These are phyloP conservation scores for Temnothorax longispinosus DNA, from an alignment of 1,140 invertebrate genomes.

Conservation along the genomic window DNA sequence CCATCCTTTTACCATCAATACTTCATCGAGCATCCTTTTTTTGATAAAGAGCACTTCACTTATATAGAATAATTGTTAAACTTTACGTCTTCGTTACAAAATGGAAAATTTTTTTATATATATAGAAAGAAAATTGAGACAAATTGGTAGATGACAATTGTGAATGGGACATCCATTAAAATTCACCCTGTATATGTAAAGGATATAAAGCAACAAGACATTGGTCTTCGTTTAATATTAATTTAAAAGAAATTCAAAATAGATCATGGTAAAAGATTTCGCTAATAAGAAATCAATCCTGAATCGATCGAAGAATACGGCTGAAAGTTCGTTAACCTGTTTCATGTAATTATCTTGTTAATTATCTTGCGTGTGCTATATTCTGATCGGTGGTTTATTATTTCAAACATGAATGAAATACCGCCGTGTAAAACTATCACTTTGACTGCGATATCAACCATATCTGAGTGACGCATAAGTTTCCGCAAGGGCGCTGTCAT, in stretches of 20 bases:
- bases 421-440: neutral
- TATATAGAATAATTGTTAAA: no score
- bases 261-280: neutral
- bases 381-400: neutral
- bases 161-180: no score
- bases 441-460: neutral
- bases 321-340: neutral
- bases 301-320: conserved; percentile 4
- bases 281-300: neutral
- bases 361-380: neutral
- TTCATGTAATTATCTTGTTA: neutral
- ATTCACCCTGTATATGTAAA: neutral
- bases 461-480: neutral
- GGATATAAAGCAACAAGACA: neutral
- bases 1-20: no score
- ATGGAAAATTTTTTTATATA: no score
- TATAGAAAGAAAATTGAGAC: no score
- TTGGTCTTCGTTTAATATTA: neutral
- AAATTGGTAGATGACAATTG: no score
- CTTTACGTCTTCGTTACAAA: no score
- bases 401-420: conserved; percentile 14
- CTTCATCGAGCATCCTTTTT: no score
- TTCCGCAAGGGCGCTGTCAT: neutral
- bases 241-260: neutral
- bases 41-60: no score